phyloP scores from a whole-genome alignment of 2,797 vertebrate species.

The Xenops minutus region DNA sequence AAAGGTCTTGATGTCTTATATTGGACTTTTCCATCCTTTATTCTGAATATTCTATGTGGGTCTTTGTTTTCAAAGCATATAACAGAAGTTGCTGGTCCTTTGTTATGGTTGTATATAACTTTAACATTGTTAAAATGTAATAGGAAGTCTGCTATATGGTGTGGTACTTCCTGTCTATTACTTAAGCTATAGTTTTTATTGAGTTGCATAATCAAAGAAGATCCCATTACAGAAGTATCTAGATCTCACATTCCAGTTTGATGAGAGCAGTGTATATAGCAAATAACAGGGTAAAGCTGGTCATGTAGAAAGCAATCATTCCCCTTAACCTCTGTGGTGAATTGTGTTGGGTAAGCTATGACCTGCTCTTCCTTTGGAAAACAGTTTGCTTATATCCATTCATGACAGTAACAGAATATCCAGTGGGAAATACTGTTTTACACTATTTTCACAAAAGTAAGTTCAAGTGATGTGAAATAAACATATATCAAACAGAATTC shows the following conservation, averaged over 20 bases:
- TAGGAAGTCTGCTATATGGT: not conserved
- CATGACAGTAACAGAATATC: not conserved
- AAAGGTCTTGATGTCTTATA: not conserved
- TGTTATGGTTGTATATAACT: not conserved
- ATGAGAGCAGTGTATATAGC: not conserved
- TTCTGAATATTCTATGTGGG: not conserved
- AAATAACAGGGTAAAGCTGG: constrained; percentile 20
- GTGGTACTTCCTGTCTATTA: not conserved
- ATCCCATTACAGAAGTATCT: not conserved
- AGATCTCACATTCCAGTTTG: not conserved
- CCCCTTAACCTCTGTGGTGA: not conserved
- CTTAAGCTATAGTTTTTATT: not conserved
- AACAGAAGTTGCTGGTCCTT: not conserved
- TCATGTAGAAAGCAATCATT: constrained; percentile 19
- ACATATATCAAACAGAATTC: not conserved
- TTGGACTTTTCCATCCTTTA: not conserved
- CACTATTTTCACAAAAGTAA: not conserved
- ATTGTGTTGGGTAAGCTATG: not conserved
- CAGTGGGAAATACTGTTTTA: constrained; percentile 10
- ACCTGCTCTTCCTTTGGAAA: not conserved
- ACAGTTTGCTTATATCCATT: not conserved
- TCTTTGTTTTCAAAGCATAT: not conserved
- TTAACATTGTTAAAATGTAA: not conserved
- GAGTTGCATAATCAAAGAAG: constrained; percentile 26
- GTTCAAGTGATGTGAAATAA: constrained; percentile 8